Evolutionary conservation across 2,888 invertebrate genomes (phyloP).

Genomic region (Pristionchus maxplancki): DNA sequence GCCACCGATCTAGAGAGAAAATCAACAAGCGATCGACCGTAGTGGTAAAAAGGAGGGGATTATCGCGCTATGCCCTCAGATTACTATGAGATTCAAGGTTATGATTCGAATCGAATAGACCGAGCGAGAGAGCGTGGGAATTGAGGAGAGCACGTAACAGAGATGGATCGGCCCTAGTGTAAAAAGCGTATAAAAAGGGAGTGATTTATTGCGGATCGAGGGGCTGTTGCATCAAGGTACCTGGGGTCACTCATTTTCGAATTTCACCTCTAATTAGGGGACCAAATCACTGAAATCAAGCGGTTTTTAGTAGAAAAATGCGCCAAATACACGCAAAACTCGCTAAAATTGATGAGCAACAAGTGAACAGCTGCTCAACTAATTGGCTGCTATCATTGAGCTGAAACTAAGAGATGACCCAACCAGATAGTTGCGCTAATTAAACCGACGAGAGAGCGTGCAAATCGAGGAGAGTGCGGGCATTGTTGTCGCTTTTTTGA

Average conservation of each 20-base stretch:
- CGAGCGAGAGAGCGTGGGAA: background rate
- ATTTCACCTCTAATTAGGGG: background rate
- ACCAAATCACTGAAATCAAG: too few species aligned
- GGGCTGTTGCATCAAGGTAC: background rate
- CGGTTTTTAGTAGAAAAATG: too few species aligned
- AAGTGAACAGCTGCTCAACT: background rate
- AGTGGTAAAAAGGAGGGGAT: slow-evolving; percentile 33
- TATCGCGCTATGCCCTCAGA: background rate
- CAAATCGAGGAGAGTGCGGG: background rate
- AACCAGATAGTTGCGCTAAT: background rate
- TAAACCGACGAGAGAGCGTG: background rate
- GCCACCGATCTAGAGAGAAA: background rate
- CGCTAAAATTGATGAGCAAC: background rate
- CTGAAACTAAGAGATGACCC: background rate
- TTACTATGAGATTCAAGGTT: slow-evolving; percentile 36
- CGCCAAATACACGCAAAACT: background rate
- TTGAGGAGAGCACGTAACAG: background rate
- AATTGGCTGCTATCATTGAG: background rate
- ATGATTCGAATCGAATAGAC: background rate
- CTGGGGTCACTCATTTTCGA: background rate
- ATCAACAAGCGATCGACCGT: slow-evolving; percentile 5
- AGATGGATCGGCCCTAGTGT: slow-evolving; percentile 8
- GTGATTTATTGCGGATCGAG: background rate
- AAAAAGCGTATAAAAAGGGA: background rate
- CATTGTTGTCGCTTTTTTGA: slow-evolving; percentile 16